Evolutionary conservation across 2,797 vertebrate species (phyloP).

Genomic region (Kryptolebias ocellatus): DNA sequence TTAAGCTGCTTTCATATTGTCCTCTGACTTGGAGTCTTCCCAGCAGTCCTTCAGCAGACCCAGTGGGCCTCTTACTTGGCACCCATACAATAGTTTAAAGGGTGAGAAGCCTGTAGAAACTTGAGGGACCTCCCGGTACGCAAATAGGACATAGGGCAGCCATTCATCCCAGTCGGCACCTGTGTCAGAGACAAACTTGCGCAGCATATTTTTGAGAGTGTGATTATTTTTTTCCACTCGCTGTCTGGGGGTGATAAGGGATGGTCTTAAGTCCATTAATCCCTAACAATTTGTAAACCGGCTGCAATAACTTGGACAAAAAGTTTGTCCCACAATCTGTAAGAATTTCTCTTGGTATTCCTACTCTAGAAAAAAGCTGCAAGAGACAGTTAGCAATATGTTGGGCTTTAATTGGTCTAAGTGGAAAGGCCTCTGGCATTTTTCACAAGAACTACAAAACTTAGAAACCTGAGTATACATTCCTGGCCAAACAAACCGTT

Average conservation of each 20-base stretch:
- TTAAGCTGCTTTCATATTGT: too few relatives aligned
- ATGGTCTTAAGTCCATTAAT: neutral
- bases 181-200: too few relatives aligned
- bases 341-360: neutral
- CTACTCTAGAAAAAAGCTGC: neutral
- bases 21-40: neutral
- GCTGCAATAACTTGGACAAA: neutral
- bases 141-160: slow-evolving; percentile 9
- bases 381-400: neutral
- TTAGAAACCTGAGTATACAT: neutral
- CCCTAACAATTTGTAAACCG: neutral
- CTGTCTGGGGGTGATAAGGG: neutral
- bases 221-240: too few relatives aligned
- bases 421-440: neutral
- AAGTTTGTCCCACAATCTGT: neutral
- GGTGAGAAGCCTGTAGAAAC: slow-evolving; percentile 1
- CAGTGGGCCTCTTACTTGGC: neutral
- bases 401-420: neutral
- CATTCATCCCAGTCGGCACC: slow-evolving; percentile 14
- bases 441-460: neutral
- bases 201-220: too few relatives aligned
- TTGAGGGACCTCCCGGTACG: neutral
- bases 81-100: neutral
- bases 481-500: neutral
- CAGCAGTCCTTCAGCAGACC: slow-evolving; percentile 6